These are phyloP conservation scores for Dendroctonus ponderosae DNA, from an alignment of 1,140 invertebrate species.

Conservation along the genomic window DNA sequence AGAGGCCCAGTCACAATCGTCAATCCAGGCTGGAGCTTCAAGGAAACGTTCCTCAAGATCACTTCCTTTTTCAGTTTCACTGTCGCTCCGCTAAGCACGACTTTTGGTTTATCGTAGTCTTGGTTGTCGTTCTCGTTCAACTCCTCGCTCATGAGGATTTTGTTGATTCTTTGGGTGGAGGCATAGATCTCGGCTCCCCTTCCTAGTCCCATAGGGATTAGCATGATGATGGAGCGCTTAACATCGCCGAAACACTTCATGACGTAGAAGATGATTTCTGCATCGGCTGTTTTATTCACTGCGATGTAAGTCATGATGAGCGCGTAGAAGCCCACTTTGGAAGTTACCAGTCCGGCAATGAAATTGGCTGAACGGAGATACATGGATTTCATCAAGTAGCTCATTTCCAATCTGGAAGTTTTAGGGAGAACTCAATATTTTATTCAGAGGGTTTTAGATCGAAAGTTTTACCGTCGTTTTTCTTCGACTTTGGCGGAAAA, in stretches of 20 bases:
- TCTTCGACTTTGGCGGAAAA: slow-evolving; percentile 65
- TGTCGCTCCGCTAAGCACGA: slow-evolving; percentile 38
- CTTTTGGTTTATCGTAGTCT: slow-evolving; percentile 23
- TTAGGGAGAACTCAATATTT: slow-evolving; percentile 5
- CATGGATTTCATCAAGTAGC: slow-evolving; percentile 33
- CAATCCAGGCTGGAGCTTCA: slow-evolving; percentile 55
- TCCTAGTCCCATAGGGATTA: slow-evolving; percentile 71
- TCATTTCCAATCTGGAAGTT: slow-evolving; percentile 37
- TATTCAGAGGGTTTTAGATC: not conserved
- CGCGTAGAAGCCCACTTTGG: slow-evolving; percentile 53
- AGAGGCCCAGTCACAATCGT: slow-evolving; percentile 74
- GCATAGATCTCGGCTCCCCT: slow-evolving; percentile 54
- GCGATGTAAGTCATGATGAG: slow-evolving; percentile 72
- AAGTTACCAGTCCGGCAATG: slow-evolving; percentile 55
- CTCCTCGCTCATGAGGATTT: slow-evolving; percentile 37
- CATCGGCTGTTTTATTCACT: slow-evolving; percentile 63
- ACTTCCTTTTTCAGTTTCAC: slow-evolving; percentile 39
- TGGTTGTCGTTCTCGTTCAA: slow-evolving; percentile 12
- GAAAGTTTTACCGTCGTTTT: slow-evolving; percentile 24
- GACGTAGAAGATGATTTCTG: slow-evolving; percentile 74
- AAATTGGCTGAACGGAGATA: slow-evolving; percentile 34
- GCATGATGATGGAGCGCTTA: slow-evolving; percentile 69
- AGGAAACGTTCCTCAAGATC: slow-evolving; percentile 53
- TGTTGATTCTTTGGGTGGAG: slow-evolving; percentile 37
- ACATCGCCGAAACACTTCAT: slow-evolving; percentile 74